A percentile compares a stretch with the other conserved stretches of the same genome.
phyloP scores from a whole-genome alignment of 2,888 invertebrate genomes.

The Zonitis immaculata region DNA sequence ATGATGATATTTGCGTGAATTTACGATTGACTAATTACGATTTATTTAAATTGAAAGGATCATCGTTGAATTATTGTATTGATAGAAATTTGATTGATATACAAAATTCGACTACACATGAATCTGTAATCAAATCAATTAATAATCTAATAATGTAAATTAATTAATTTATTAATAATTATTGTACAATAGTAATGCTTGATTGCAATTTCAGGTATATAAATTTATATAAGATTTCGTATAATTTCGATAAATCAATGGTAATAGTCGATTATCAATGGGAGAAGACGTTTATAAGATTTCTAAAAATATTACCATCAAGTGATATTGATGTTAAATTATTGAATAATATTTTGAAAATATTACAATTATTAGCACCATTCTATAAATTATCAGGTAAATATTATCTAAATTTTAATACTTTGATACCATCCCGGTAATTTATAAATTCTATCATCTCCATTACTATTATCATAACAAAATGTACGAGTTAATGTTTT shows the following conservation, averaged over 20 bases:
- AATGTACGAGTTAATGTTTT: conserved; percentile 13
- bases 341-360: conserved; percentile 50
- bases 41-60: conserved; percentile 50
- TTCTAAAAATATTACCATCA: conserved; percentile 60
- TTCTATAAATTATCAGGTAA: conserved; percentile 37
- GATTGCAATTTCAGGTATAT: conserved; percentile 30
- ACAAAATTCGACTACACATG: conserved; percentile 62
- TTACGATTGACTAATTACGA: conserved; percentile 47
- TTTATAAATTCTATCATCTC: conserved; percentile 3
- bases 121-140: conserved; percentile 54
- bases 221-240: conserved; percentile 25
- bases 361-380: conserved; percentile 35
- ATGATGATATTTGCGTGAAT: conserved; percentile 30
- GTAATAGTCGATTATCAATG: conserved; percentile 53
- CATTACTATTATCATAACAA: conserved; percentile 2
- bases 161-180: not conserved
- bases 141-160: conserved; percentile 56
- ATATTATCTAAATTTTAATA: conserved; percentile 1
- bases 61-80: conserved; percentile 53
- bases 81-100: conserved; percentile 54
- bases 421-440: conserved; percentile 4
- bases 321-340: conserved; percentile 60
- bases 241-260: conserved; percentile 6
- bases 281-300: conserved; percentile 58
- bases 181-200: conserved; percentile 1